Percentiles rank a stretch among this genome's conserved stretches.
These are phyloP conservation scores for Brachionus rotundiformis DNA, from an alignment of 1,140 invertebrate species.

Conservation along the genomic window DNA sequence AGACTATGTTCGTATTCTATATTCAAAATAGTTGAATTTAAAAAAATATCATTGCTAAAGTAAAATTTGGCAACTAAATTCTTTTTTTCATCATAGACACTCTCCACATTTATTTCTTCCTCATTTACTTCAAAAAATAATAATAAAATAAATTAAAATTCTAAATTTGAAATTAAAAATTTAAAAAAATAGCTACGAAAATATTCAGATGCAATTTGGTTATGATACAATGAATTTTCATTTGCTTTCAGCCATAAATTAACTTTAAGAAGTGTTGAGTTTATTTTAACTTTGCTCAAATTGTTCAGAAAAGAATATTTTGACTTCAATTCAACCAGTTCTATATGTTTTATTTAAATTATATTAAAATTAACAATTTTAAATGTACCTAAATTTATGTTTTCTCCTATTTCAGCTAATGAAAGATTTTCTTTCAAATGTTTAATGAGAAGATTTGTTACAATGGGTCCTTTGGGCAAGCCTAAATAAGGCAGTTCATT, in stretches of 20 bases:
- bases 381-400: slow-evolving; percentile 14
- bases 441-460: slow-evolving; percentile 37
- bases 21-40: slow-evolving; percentile 13
- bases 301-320: not conserved
- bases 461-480: not conserved
- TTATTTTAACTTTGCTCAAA: slow-evolving; percentile 23
- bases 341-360: not conserved
- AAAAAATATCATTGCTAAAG: slow-evolving; percentile 23
- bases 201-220: not conserved
- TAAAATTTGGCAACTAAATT: not conserved
- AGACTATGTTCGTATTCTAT: not conserved
- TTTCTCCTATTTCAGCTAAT: not conserved
- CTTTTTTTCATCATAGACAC: slow-evolving; percentile 12
- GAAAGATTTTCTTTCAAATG: slow-evolving; percentile 40
- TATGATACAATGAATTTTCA: not conserved
- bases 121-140: too few species aligned
- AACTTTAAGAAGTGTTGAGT: slow-evolving; percentile 26
- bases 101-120: not conserved
- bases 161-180: not conserved
- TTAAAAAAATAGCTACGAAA: not conserved
- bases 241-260: slow-evolving; percentile 41
- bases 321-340: not conserved
- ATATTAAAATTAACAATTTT: not conserved
- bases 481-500: not conserved
- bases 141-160: too few species aligned